Percentiles rank a stretch among this genome's conserved stretches.
Conservation (phyloP, 2,888 invertebrate species). For the Diarsia mendica region DNA sequence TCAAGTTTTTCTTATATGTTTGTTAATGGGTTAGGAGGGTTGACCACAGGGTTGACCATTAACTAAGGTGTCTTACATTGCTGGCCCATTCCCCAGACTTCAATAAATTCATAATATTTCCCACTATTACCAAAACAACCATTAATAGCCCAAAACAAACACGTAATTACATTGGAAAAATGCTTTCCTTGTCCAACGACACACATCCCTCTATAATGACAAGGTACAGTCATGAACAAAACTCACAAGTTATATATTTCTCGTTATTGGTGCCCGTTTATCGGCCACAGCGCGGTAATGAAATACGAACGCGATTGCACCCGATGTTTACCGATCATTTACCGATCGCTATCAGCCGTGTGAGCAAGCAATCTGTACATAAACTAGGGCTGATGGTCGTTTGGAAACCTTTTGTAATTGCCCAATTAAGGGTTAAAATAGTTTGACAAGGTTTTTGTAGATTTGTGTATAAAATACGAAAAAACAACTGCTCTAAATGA, state of each 20-base stretch:
- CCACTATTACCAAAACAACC: slow-evolving; percentile 34
- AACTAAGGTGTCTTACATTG: not conserved
- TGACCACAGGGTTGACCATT: not conserved
- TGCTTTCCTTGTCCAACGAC: slow-evolving; percentile 49
- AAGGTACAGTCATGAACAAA: slow-evolving; percentile 59
- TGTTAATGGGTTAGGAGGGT: not conserved
- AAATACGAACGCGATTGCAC: slow-evolving; percentile 66
- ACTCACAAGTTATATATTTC: slow-evolving; percentile 65
- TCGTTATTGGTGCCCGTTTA: slow-evolving; percentile 61
- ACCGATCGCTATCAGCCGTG: slow-evolving; percentile 66
- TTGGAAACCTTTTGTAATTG: slow-evolving; percentile 44
- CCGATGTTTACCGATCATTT: slow-evolving; percentile 75
- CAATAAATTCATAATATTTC: not conserved
- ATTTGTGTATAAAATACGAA: not conserved
- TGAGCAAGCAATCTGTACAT: slow-evolving; percentile 52
- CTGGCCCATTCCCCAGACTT: not conserved
- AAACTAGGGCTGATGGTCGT: slow-evolving; percentile 56
- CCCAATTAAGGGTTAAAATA: slow-evolving; percentile 28
- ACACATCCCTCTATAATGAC: slow-evolving; percentile 43
- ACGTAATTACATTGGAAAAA: slow-evolving; percentile 50
- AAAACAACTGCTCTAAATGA: not conserved
- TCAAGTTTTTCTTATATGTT: not conserved
- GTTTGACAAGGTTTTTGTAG: slow-evolving; percentile 1
- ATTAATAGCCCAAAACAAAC: slow-evolving; percentile 47
- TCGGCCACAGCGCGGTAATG: slow-evolving; percentile 66